These are phyloP conservation scores for Phaenicophaeus curvirostris DNA, from an alignment of 2,797 vertebrate genomes.

Conservation along the genomic window DNA sequence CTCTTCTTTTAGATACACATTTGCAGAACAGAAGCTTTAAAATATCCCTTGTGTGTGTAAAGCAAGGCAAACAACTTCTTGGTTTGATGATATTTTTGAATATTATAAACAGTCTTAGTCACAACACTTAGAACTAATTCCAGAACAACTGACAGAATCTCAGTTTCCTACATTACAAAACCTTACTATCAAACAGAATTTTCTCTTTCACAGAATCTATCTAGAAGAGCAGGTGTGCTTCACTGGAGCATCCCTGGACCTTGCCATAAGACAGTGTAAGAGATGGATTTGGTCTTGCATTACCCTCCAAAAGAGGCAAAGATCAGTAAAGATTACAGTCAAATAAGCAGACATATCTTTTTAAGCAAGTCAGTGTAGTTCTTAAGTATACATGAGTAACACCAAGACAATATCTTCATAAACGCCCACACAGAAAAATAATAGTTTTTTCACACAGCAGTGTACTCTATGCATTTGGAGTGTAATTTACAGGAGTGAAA, in stretches of 20 bases:
- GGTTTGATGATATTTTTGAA: background rate
- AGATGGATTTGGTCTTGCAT: background rate
- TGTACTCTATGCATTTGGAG: background rate
- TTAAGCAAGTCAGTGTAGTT: background rate
- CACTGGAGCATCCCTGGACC: background rate
- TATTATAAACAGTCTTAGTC: background rate
- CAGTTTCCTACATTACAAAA: background rate
- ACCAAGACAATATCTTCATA: background rate
- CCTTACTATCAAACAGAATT: background rate
- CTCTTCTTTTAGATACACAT: background rate
- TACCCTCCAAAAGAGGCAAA: background rate
- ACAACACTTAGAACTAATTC: background rate
- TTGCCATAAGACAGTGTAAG: background rate
- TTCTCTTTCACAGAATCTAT: background rate
- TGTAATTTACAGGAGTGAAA: background rate
- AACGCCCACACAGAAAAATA: background rate
- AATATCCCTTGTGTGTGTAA: background rate
- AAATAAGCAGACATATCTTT: background rate
- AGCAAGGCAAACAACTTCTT: background rate
- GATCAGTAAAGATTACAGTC: background rate
- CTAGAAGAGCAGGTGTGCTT: constrained; percentile 7
- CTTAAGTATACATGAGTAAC: background rate
- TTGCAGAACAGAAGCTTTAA: background rate
- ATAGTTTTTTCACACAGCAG: background rate
- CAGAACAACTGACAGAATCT: background rate